A percentile compares a stretch with the other conserved stretches of the same genome.
Conservation (phyloP, 2,888 invertebrate species). For the Netelia virgata region DNA sequence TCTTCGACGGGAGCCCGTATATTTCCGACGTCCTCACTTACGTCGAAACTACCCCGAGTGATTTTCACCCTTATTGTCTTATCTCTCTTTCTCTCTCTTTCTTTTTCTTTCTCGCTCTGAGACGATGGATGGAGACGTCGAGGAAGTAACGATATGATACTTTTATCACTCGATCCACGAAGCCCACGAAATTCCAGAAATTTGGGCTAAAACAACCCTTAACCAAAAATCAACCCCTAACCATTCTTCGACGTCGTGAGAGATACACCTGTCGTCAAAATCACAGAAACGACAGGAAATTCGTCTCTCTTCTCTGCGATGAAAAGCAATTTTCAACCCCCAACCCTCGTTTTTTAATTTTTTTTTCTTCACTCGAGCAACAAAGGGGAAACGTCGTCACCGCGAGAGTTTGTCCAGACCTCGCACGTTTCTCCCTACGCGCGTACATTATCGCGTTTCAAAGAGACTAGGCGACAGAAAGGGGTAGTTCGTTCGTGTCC, state of each 20-base stretch:
- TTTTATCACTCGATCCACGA: constrained; percentile 48
- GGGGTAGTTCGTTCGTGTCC: constrained; percentile 68
- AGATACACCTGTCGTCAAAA: neutral
- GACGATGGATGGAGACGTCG: constrained; percentile 46
- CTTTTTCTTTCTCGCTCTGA: neutral
- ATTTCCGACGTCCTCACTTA: constrained; percentile 38
- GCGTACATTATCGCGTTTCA: constrained; percentile 25
- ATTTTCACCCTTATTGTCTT: constrained; percentile 39
- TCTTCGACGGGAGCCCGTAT: constrained; percentile 57
- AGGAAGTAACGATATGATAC: constrained; percentile 49
- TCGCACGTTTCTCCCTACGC: neutral
- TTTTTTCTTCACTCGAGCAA: constrained; percentile 51
- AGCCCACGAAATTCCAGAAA: neutral
- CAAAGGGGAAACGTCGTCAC: constrained; percentile 53
- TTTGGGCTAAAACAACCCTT: neutral
- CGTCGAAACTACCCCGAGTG: constrained; percentile 29
- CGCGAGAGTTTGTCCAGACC: too few relatives aligned
- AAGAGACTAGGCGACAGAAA: constrained; percentile 20
- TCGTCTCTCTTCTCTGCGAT: constrained; percentile 25
- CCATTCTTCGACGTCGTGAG: too few relatives aligned
- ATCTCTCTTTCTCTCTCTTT: constrained; percentile 12
- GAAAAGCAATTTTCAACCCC: constrained; percentile 65
- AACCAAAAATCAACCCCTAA: too few relatives aligned
- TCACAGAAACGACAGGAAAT: constrained; percentile 27
- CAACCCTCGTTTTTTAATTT: constrained; percentile 7